phyloP scores from a whole-genome alignment of 2,797 vertebrate species.

The Neomorphus geoffroyi region DNA sequence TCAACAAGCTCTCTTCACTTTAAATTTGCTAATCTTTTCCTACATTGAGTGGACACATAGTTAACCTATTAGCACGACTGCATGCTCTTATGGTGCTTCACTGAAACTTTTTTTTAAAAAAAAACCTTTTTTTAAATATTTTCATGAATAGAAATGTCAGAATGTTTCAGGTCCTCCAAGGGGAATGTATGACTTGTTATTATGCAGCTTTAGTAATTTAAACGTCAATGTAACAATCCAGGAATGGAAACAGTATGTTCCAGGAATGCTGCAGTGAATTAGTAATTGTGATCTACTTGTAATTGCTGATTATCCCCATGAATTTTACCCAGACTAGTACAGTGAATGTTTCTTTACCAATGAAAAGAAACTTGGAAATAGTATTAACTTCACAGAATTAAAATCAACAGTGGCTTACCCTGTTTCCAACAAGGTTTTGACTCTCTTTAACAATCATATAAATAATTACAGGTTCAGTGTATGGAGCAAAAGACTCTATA shows the following conservation, averaged over 20 bases:
- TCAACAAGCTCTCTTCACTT: background rate
- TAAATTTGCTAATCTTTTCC: background rate
- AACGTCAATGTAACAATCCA: constrained; percentile 35
- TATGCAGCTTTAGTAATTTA: constrained; percentile 32
- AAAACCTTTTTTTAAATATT: background rate
- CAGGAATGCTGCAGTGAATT: constrained; percentile 17
- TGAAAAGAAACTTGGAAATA: background rate
- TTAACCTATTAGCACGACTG: background rate
- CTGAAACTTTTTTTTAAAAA: background rate
- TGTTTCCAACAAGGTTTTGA: background rate
- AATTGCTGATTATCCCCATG: constrained; percentile 14
- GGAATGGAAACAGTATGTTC: constrained; percentile 36
- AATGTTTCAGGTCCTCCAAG: constrained; percentile 11
- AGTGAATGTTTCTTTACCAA: background rate
- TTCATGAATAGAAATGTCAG: constrained; percentile 18
- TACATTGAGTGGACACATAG: background rate
- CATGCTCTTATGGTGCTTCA: background rate
- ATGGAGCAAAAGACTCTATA: background rate
- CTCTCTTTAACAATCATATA: background rate
- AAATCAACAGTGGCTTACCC: background rate
- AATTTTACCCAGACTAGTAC: background rate
- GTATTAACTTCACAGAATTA: background rate
- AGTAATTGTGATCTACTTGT: constrained; percentile 21
- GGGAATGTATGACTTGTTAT: background rate
- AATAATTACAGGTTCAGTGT: background rate